Evolutionary conservation across 1,140 invertebrate genomes (phyloP), one percentile per base, ranked within the genome.

Genomic region (Ceratosolen fusciceps): DNA sequence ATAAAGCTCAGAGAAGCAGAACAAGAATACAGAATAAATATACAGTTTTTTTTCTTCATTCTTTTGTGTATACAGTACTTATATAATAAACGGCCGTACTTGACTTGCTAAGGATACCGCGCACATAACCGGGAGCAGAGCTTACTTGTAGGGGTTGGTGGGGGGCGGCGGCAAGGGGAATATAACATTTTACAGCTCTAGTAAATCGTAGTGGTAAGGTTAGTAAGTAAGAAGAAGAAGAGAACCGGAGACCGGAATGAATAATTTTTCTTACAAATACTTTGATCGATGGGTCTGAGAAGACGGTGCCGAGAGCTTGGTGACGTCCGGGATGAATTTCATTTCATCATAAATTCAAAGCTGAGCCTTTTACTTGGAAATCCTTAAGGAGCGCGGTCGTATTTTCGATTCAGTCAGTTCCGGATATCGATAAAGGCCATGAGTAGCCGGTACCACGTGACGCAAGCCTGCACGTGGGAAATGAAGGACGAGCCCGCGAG

Each of bases 391-490:
- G 37, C 31, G 14, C 2, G n/a, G 19, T 37, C 21, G 19, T 37
- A 37, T 65, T 37, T 37, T 65, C 1, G 31, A 49, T 47, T 47
- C 39, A 49, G 39, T 4, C 39, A 49, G 1, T 37, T 70, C 9
- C 1, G 67, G 26, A 49, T 34, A 54, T 72, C 52, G 71, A 16
- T 37, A n/a, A n/a, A 43, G 19, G 14, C 5, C 19, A 52, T 74
- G 39, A n/a, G 54, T 58, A 34, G 34, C 54, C 49, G 31, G 1
- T 26, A 72, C 1, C 74, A 21, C 58, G 47, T 60, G 76, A 77
- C 37, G 75, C 67, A 77, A 77, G 67, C 21, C 34, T 29, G 9
- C 65, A 60, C 56, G 56, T 62, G 73, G n/a, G 39, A 65, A 75
- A 49, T 24, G 39, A 26, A 49, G 24, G 39, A 62, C 5, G 56